Evolutionary conservation across 2,888 invertebrate species (phyloP).

Genomic region (Mimachlamys varia): DNA sequence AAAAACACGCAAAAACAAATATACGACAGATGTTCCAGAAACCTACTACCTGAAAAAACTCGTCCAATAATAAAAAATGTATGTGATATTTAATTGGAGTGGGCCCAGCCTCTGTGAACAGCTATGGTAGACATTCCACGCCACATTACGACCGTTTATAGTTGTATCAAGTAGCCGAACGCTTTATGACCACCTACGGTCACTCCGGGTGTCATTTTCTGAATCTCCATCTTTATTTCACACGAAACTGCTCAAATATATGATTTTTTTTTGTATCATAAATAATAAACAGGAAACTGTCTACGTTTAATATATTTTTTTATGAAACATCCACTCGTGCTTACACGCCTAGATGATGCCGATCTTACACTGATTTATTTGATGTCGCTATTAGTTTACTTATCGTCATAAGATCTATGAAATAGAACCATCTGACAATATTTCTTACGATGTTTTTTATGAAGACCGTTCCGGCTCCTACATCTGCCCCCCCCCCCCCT

Average conservation of each 20-base stretch:
- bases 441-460: not conserved
- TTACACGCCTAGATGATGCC: not conserved
- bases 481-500: no score
- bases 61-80: not conserved
- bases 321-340: no score
- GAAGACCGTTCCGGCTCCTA: not conserved
- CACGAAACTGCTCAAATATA: not conserved
- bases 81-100: not conserved
- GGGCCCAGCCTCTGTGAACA: not conserved
- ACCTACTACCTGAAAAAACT: not conserved
- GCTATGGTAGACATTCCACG: not conserved
- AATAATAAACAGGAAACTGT: not conserved
- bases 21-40: not conserved
- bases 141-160: not conserved
- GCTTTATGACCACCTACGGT: not conserved
- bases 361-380: not conserved
- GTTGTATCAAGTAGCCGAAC: not conserved
- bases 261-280: not conserved
- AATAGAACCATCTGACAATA: not conserved
- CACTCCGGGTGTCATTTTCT: not conserved
- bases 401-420: not conserved
- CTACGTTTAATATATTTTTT: no score
- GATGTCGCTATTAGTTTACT: not conserved
- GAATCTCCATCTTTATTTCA: not conserved
- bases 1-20: not conserved